phyloP scores from a whole-genome alignment of 2,113 vertebrate species.

The Nothocercus nigrocapillus region DNA sequence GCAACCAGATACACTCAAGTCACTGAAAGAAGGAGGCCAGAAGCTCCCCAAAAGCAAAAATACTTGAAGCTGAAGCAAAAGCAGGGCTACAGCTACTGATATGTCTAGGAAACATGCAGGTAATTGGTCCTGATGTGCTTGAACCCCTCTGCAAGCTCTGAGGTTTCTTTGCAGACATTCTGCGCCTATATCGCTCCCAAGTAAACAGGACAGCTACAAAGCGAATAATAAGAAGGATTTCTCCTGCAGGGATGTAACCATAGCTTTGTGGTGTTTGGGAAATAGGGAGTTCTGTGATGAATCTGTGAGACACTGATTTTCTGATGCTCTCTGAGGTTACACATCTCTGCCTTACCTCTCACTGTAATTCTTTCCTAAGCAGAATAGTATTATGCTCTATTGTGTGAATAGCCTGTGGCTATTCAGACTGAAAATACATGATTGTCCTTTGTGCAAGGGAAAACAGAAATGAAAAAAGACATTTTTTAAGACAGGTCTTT shows the following conservation, averaged over 20 bases:
- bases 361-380: background rate
- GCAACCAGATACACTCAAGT: background rate
- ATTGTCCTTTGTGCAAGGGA: background rate
- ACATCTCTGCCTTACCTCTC: conserved; percentile 3
- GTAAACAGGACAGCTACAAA: background rate
- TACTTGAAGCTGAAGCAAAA: background rate
- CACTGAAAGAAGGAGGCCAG: background rate
- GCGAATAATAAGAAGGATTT: background rate
- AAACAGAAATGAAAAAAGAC: conserved; percentile 22
- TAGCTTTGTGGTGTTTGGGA: background rate
- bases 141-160: background rate
- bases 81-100: background rate
- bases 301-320: background rate
- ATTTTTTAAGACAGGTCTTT: conserved; percentile 50
- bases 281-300: background rate
- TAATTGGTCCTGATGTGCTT: background rate
- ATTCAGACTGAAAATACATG: conserved; percentile 30
- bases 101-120: background rate
- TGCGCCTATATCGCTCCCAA: background rate
- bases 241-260: background rate
- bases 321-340: background rate
- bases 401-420: conserved; percentile 7
- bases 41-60: background rate
- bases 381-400: conserved; percentile 22
- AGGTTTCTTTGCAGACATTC: background rate